Evolutionary conservation across 2,113 vertebrate species (phyloP), one percentile per base, ranked within the genome.

Genomic region (Ptychochromis oligacanthus): DNA sequence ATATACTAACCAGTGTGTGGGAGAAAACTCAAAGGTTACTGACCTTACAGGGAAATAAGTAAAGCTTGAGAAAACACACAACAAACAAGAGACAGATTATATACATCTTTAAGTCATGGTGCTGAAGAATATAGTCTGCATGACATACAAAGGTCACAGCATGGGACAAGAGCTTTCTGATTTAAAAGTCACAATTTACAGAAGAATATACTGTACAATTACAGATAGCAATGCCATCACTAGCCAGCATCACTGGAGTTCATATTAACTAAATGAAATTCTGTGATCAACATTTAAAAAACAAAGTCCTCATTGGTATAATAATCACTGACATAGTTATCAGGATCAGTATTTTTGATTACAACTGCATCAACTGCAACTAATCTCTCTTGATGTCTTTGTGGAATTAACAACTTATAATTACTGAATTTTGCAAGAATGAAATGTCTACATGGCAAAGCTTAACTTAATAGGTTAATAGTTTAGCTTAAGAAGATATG

Each of bases 61-160:
- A 91, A 79, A 81, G 89, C 93, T 87, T 95, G 95, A 94, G 92
- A 93, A 95, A 95, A 95, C 91, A 93, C 91, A 90, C 89, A 92
- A 93, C 88, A 90, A 84, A 89, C 91, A 93, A 79, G 91, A 92
- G 89, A 90, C 77, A 87, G 92, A 92, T 93, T 86, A 24, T 84
- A 92, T 92, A 89, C 87, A 82, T 82, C 65, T 89, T 84, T 78
- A 81, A 72, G 56, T 90, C 54, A 85, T 75, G 80, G 84, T 84
- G 58, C 65, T 90, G 82, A 88, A 89, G 79, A 89, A 91, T 86
- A 84, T 38, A 88, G 88, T 83, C 86, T 83, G 75, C 28, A 18
- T 88, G 82, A 87, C 81, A 82, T 24, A 43, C 54, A 77, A 60
- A 91, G 93, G 92, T 94, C 91, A 91, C 58, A 83, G 83, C 85